A percentile compares a stretch with the other conserved stretches of the same genome.
phyloP scores from a whole-genome alignment of 2,797 vertebrate species.

The Tiaroga cobitis region DNA sequence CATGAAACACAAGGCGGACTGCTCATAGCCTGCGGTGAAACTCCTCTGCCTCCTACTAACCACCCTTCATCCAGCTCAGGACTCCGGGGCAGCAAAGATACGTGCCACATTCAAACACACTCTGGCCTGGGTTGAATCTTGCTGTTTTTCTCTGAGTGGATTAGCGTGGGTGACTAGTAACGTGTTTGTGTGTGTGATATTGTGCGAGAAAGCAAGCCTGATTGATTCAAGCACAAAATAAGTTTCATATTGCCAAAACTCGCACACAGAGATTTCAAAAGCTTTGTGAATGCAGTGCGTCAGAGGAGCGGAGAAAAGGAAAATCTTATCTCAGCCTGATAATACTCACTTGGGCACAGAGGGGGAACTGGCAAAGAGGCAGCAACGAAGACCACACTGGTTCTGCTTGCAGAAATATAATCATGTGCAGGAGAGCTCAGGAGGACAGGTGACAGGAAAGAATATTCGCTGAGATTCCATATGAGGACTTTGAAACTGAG shows the following conservation, averaged over 20 bases:
- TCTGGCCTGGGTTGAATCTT: slow-evolving; percentile 25
- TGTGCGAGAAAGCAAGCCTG: slow-evolving; percentile 34
- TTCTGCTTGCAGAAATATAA: slow-evolving; percentile 20
- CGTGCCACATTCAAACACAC: slow-evolving; percentile 24
- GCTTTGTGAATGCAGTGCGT: slow-evolving; percentile 38
- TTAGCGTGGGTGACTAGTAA: slow-evolving; percentile 44
- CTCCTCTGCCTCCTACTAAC: slow-evolving; percentile 42
- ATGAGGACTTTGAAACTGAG: background rate
- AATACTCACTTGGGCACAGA: slow-evolving; percentile 42
- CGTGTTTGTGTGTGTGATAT: slow-evolving; percentile 17
- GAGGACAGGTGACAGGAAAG: background rate
- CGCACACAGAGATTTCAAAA: slow-evolving; percentile 34
- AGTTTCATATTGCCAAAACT: slow-evolving; percentile 45
- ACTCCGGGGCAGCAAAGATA: slow-evolving; percentile 25
- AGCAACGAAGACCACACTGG: slow-evolving; percentile 11
- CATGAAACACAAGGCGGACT: slow-evolving; percentile 29
- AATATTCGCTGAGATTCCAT: background rate
- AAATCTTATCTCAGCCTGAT: slow-evolving; percentile 38
- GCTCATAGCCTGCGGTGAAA: slow-evolving; percentile 20
- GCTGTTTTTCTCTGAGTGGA: slow-evolving; percentile 30
- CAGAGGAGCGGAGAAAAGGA: slow-evolving; percentile 28
- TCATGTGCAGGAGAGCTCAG: background rate
- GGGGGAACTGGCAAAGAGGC: slow-evolving; percentile 21
- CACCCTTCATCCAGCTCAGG: slow-evolving; percentile 42
- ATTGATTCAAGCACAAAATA: slow-evolving; percentile 50